phyloP scores from a whole-genome alignment of 2,113 vertebrate genomes.

The Chelonoidis abingdonii region DNA sequence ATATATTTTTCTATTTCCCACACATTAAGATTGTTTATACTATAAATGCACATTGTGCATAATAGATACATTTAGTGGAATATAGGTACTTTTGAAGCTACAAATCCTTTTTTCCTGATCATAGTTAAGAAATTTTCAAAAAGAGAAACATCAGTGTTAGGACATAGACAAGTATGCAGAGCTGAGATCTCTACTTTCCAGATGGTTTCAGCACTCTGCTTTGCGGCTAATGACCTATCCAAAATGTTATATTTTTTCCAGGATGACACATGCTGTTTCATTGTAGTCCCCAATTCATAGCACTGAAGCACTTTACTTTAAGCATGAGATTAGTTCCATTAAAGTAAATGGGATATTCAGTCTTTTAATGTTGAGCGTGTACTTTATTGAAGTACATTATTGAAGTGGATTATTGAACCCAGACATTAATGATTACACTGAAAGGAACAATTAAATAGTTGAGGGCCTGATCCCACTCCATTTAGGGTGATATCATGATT shows the following conservation, averaged over 20 bases:
- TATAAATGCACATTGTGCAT: background rate
- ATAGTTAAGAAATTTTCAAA: background rate
- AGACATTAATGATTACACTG: background rate
- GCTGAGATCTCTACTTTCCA: background rate
- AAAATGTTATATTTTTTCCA: background rate
- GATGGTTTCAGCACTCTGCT: accelerated
- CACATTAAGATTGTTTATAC: background rate
- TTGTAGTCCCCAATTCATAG: background rate
- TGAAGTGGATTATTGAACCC: background rate
- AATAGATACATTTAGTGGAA: background rate
- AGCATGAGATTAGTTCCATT: background rate
- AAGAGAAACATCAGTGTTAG: background rate
- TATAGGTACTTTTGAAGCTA: background rate
- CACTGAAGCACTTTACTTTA: background rate
- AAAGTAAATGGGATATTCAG: background rate
- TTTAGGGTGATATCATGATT: background rate
- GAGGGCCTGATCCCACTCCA: background rate
- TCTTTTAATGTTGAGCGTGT: background rate
- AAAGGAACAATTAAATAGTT: background rate
- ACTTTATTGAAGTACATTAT: background rate
- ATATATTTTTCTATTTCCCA: background rate
- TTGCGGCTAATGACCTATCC: background rate
- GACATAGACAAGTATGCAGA: background rate
- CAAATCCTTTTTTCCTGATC: background rate
- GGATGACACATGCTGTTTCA: background rate